Evolutionary conservation across 2,888 invertebrate species (phyloP).

Genomic region (Helleia helle): DNA sequence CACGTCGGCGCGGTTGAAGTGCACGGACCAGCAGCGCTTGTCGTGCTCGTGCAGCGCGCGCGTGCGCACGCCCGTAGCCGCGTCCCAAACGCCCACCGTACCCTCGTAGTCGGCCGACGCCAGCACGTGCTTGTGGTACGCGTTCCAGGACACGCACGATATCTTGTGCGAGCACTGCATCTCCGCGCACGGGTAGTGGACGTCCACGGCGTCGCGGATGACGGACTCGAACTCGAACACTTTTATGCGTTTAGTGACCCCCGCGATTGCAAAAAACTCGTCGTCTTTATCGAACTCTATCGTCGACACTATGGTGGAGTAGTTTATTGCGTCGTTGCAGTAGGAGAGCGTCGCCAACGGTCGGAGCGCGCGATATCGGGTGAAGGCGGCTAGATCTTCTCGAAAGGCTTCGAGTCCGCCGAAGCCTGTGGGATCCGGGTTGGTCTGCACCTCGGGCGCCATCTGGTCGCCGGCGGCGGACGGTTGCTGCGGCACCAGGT

Average conservation of each 20-base stretch:
- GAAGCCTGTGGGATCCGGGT: constrained; percentile 33
- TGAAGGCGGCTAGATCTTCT: constrained; percentile 90
- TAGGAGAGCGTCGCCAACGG: constrained; percentile 92
- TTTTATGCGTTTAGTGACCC: constrained; percentile 95
- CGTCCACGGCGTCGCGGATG: constrained; percentile 88
- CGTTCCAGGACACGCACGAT: constrained; percentile 95
- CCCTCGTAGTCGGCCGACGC: constrained; percentile 97
- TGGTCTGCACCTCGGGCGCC: constrained; percentile 26
- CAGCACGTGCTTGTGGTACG: constrained; percentile 86
- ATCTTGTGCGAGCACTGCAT: constrained; percentile 95
- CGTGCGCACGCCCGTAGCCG: constrained; percentile 81
- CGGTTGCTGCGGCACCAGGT: constrained; percentile 23
- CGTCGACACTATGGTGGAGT: constrained; percentile 89
- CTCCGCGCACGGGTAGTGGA: constrained; percentile 93
- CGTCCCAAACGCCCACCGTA: constrained; percentile 95
- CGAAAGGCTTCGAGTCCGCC: constrained; percentile 83
- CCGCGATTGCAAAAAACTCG: constrained; percentile 96
- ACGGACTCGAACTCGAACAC: constrained; percentile 92
- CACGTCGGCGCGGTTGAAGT: constrained; percentile 94
- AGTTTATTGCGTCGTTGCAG: constrained; percentile 90
- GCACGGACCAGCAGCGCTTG: constrained; percentile 96
- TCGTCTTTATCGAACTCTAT: constrained; percentile 97
- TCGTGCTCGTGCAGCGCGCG: constrained; percentile 87
- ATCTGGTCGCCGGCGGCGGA: constrained; percentile 22
- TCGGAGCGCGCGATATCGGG: constrained; percentile 79